Evolutionary conservation across 2,888 invertebrate species (phyloP), one percentile per base, ranked within the genome.

Genomic region (Mimachlamys varia): DNA sequence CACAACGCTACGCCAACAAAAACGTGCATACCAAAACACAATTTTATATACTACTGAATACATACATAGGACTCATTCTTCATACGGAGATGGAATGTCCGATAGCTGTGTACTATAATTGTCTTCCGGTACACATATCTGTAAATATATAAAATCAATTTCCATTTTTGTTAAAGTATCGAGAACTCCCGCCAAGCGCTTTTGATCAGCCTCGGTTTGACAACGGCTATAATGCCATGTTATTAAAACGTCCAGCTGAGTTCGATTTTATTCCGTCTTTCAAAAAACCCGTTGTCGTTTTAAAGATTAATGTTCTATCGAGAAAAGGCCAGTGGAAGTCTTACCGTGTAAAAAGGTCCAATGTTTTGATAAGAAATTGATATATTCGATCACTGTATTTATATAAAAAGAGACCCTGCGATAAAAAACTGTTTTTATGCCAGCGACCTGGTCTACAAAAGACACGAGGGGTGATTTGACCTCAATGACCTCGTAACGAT

Each of bases 221-320:
- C 76, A 76, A 76, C 27, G 27, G 76, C 76, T 76, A 10, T 33
- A 76, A 76, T 33, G 76, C 33, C 76, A 13, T 58, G 58, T 76
- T 33, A 76, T 76, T 76, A 76, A 76, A 76, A 22, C 76, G 33
- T 76, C 76, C 76, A 76, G 76, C 76, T 10, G 76, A 33, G 76
- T 33, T 76, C 76, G 76, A 76, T 76, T 76, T 76, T 76, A 76
- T 76, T 76, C 44, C 33, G 76, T 12, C 76, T 76, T 33, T 76
- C 58, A 76, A 33, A 33, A 76, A 76, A 33, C 76, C 7, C 22
- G 76, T 76, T 76, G 27, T 76, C 76, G 33, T 76, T 33, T 76
- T 76, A 33, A 76, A 76, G 76, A 27, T 76, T 27, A 76, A 76
- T 76, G 22, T 12, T 13, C 27, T 76, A 76, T 33, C 27, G 10